Conservation (phyloP, 2,797 vertebrate species). For the Hylomyscus alleni region DNA sequence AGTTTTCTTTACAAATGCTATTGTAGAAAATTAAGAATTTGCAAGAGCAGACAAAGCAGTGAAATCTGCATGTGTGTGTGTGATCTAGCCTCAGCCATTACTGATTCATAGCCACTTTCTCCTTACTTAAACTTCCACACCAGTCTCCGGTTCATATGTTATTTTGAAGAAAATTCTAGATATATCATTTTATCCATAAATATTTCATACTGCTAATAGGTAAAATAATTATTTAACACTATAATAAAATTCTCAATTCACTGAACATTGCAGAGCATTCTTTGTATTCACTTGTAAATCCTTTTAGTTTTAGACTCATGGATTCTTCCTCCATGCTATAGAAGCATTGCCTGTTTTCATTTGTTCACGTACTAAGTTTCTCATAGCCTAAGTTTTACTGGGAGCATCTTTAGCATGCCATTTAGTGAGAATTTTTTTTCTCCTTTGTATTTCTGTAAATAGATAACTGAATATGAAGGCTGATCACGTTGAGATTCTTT, state of each 20-base stretch:
- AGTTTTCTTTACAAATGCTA: background rate
- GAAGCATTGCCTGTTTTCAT: background rate
- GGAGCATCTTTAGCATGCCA: constrained; percentile 30
- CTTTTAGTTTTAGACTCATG: constrained; percentile 14
- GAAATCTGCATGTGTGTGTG: background rate
- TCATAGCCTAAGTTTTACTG: constrained; percentile 38
- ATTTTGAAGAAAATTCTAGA: constrained; percentile 63
- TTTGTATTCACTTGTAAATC: constrained; percentile 37
- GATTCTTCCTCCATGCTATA: constrained; percentile 17
- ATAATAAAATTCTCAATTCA: constrained; percentile 41
- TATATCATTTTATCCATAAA: constrained; percentile 49
- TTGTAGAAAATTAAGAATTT: constrained; percentile 39
- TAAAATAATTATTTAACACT: constrained; percentile 30
- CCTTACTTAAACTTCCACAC: background rate
- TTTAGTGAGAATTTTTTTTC: constrained; percentile 11
- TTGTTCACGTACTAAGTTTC: constrained; percentile 24
- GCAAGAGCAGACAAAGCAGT: constrained; percentile 14
- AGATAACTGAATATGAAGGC: background rate
- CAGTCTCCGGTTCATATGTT: background rate
- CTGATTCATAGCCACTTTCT: constrained; percentile 5
- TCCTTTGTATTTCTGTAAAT: constrained; percentile 44
- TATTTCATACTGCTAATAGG: constrained; percentile 62
- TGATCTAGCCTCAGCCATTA: background rate
- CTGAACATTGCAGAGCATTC: constrained; percentile 7
- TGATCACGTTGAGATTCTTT: constrained; percentile 4